Conservation (phyloP, 1,140 invertebrate genomes). For the Drosophila sp. region DNA sequence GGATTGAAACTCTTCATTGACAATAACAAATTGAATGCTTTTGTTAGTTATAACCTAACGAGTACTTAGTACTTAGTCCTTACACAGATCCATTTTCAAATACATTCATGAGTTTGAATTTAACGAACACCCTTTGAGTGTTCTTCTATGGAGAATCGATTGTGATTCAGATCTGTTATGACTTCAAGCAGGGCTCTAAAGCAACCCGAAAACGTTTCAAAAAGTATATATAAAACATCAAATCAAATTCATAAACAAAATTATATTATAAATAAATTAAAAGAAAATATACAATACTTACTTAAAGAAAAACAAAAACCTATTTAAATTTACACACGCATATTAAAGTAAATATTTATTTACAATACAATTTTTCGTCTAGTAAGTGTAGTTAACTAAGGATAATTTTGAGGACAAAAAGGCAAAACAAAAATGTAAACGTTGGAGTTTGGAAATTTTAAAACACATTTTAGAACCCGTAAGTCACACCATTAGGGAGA, state of each 20-base stretch:
- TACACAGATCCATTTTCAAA: no score
- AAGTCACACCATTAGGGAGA: background rate
- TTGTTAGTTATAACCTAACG: no score
- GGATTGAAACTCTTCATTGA: no score
- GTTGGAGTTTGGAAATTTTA: slow-evolving; percentile 34
- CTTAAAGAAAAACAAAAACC: slow-evolving; percentile 20
- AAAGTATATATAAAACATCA: slow-evolving; percentile 23
- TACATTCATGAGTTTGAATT: no score
- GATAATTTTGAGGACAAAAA: slow-evolving; percentile 3
- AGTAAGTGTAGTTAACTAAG: slow-evolving; percentile 36
- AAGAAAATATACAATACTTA: slow-evolving; percentile 30
- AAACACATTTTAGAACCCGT: slow-evolving; percentile 14
- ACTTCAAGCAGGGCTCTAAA: background rate
- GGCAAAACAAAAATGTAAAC: slow-evolving; percentile 1
- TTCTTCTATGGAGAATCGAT: background rate
- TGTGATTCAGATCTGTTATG: background rate
- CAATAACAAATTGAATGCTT: no score
- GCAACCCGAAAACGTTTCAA: slow-evolving; percentile 3
- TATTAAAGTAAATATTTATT: slow-evolving; percentile 59
- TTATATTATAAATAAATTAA: slow-evolving; percentile 58
- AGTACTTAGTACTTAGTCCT: no score
- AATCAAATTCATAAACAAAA: slow-evolving; percentile 67
- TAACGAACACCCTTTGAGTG: no score
- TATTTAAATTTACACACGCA: slow-evolving; percentile 50
- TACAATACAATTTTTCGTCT: slow-evolving; percentile 39